phyloP scores from a whole-genome alignment of 2,797 vertebrate species.

The Sebastes steindachneri region DNA sequence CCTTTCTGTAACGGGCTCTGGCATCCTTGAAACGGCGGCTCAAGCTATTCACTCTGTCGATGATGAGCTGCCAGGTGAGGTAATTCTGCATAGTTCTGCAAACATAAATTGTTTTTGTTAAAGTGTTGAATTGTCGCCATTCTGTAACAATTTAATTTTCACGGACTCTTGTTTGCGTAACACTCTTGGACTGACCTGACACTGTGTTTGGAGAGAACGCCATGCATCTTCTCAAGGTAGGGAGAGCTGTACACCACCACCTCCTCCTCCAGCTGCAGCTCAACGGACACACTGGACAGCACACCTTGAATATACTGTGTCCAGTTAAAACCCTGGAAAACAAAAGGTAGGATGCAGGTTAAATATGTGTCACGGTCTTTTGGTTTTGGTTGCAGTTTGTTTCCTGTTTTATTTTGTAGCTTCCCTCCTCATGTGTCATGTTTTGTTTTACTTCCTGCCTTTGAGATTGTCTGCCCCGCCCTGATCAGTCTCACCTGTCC shows the following conservation, averaged over 20 bases:
- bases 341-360: background rate
- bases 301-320: slow-evolving; percentile 90
- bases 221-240: slow-evolving; percentile 90
- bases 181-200: slow-evolving; percentile 82
- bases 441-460: too few species aligned
- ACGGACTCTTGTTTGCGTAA: background rate
- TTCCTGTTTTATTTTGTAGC: too few species aligned
- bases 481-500: too few species aligned
- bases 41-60: slow-evolving; percentile 90
- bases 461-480: too few species aligned
- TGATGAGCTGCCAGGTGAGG: slow-evolving; percentile 92
- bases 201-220: slow-evolving; percentile 86
- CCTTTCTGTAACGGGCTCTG: slow-evolving; percentile 92
- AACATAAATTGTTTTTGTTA: background rate
- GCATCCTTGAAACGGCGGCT: slow-evolving; percentile 94
- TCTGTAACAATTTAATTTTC: background rate
- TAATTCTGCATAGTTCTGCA: slow-evolving; percentile 96
- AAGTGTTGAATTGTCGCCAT: background rate
- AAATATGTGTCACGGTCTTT: background rate
- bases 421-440: too few species aligned
- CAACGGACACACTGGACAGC: slow-evolving; percentile 87
- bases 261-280: slow-evolving; percentile 87
- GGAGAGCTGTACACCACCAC: slow-evolving; percentile 93
- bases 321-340: slow-evolving; percentile 94
- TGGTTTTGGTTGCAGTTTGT: too few species aligned